Base-by-base conservation (phyloP, 2,797 vertebrate genomes). In the Chelon auratus region DNA sequence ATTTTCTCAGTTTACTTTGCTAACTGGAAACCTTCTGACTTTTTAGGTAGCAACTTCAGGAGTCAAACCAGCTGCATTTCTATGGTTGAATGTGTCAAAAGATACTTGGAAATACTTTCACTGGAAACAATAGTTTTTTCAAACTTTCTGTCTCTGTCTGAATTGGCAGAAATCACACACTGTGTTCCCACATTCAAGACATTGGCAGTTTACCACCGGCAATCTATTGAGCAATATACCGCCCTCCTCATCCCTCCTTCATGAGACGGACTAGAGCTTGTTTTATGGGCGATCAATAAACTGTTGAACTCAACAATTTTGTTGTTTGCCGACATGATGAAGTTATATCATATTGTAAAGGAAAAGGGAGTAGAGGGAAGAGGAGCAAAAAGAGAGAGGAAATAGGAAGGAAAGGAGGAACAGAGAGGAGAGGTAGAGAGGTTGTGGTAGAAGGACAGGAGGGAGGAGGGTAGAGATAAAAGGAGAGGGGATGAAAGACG, bases 1-100 rank as follows among this genome's bases (percentile, higher is more conserved):
- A 24, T 50, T 60, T 66, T 42, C 43, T 55, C 56, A 39, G 51
- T 72, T 56, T 45, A 51, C 63, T 68, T 72, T 9, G 30, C 10
- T 3, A 17, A 62, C 9, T 40, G 39, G 9, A 33, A 8, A 33
- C 30, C 30, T 33, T 33, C 2, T 33, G 30, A 15, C 2, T 15
- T 7, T 7, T 43, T 43, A 5, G 14, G 2, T 17, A 17, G 12
- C 42, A 43, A 43, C 42, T 6, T 43, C 42, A 43, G 42, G 15
- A 8, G 42, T 43, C 17, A 17, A 43, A 43, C 14, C 14, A 17
- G 42, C 14, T 8, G 17, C 42, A 17, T 43, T 43, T 43, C 13
- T 43, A 43, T 71, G 47, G 51, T 64, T 73, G 9, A 67, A 47
- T 9, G 24, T 12, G 3, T 62, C 12, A 37, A 67, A 53, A 58